Evolutionary conservation across 2,797 vertebrate genomes (phyloP), one percentile per base, ranked within the genome.

Genomic region (Lepus oiostolus): DNA sequence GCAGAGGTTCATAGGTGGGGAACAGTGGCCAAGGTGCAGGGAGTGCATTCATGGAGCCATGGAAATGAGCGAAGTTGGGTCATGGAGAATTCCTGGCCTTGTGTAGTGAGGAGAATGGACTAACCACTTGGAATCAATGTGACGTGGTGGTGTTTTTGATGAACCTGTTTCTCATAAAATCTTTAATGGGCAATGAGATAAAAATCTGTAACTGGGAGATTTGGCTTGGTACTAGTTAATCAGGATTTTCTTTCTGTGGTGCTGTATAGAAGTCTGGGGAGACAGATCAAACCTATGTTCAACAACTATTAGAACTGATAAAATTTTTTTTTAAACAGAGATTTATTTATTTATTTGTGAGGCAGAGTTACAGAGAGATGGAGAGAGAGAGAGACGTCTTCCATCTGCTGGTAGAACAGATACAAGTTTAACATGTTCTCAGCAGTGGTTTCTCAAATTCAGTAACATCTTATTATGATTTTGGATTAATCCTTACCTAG

Each of bases 191-290:
- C 65, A 92, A 2, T 62, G 38, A 67, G 35, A 62, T 75, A 94
- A 19, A 91, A 75, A 62, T 76, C 65, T 91, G n/a, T 77, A 32
- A 63, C 24, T 38, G 11, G 65, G n/a, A 30, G 50, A 60, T 16
- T 42, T 87, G 60, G 7, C 75, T 3, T 19, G 47, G n/a, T 68
- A 63, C 74, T 84, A 52, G 14, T 93, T 83, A 84, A 80, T 68
- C 72, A 85, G 62, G n/a, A 35, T 81, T 94, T 92, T 92, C 24
- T 94, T 86, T 92, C 95, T 68, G 50, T 81, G 35, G 16, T 81
- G 62, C 54, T 90, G 89, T 81, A 87, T 81, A 93, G 54, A 67
- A 84, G 62, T 94, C 28, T 28, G 60, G 74, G 50, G 62, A 68
- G 67, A 87, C 14, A 65, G 21, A 35, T 60, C 70, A 80, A 54